Base-by-base conservation (phyloP, 2,888 invertebrate genomes). In the Microdon myrmicae region DNA sequence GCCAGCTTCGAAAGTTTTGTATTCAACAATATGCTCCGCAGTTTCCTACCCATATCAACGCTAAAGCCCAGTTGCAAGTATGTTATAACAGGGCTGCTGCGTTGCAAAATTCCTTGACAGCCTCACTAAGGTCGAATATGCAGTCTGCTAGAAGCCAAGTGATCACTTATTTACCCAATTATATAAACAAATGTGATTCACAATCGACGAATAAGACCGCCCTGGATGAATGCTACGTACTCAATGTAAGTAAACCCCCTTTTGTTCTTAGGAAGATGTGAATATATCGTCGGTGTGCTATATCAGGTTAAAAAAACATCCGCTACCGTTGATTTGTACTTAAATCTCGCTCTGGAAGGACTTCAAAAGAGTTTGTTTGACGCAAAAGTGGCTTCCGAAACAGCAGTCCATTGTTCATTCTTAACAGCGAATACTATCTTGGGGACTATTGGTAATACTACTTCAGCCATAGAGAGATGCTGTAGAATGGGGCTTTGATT, bases 11-110 rank as follows among this genome's bases (percentile, higher is more conserved):
- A 23, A 49, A 43, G 17, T 20, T 12, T 37, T 49, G 56, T 43
- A 49, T 49, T 56, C 43, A 49, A 49, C 37, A 23, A 31, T 43
- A 49, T 35, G 29, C 9, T 29, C 20, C 35, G 14, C 41, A 56
- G 20, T 22, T 49, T 4, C 3, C 37, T 2, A 16, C 39, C 3
- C 9, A 39, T 16, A 2, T 28, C 5, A 6, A 7, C 3, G 25
- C 12, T 5, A 37, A 31, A 2, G 6, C 4, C 0, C 23, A 14
- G 2, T 17, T 43, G 1, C 3, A 22, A 1, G 2, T 1, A 0
- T 45, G 45, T 19, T 19, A 19, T 8, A n/a, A 7, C 1, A 7
- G 1, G 1, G 54, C 34, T 1, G 1, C 12, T 4, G 6, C 2
- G 0, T 3, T 3, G 3, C 10, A 5, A 1, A 1, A 2, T 5